These are phyloP conservation scores for Cephalopachus bancanus DNA, from an alignment of 2,797 vertebrate genomes.

Conservation along the genomic window DNA sequence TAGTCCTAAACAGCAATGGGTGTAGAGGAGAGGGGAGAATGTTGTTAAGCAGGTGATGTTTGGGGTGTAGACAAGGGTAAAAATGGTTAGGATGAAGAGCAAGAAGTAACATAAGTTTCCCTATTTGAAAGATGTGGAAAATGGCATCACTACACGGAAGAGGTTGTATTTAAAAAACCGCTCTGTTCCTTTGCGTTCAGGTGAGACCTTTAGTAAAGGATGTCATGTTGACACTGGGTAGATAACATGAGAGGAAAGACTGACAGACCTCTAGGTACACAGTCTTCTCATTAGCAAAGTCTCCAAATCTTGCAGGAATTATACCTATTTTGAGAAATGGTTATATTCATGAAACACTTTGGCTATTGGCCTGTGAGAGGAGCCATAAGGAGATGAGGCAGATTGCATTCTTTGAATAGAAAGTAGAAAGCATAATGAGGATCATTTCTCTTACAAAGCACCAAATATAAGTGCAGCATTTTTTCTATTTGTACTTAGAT, in stretches of 20 bases:
- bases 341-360: conserved; percentile 34
- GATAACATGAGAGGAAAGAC: not conserved
- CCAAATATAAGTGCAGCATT: not conserved
- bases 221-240: not conserved
- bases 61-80: not conserved
- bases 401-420: not conserved
- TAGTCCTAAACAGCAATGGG: not conserved
- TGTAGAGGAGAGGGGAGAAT: not conserved
- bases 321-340: conserved; percentile 3
- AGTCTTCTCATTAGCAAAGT: not conserved
- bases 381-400: not conserved
- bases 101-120: not conserved
- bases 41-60: not conserved
- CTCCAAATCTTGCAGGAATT: not conserved
- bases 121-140: conserved; percentile 33
- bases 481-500: conserved; percentile 6
- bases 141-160: not conserved
- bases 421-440: conserved; percentile 5
- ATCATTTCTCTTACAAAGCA: conserved; percentile 42
- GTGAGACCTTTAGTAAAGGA: not conserved
- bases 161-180: not conserved
- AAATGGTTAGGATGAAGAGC: not conserved
- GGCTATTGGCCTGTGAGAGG: not conserved
- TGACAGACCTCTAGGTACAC: not conserved
- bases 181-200: not conserved